These are phyloP conservation scores for Yponomeuta plumbellus DNA, from an alignment of 2,888 invertebrate species.

Conservation along the genomic window DNA sequence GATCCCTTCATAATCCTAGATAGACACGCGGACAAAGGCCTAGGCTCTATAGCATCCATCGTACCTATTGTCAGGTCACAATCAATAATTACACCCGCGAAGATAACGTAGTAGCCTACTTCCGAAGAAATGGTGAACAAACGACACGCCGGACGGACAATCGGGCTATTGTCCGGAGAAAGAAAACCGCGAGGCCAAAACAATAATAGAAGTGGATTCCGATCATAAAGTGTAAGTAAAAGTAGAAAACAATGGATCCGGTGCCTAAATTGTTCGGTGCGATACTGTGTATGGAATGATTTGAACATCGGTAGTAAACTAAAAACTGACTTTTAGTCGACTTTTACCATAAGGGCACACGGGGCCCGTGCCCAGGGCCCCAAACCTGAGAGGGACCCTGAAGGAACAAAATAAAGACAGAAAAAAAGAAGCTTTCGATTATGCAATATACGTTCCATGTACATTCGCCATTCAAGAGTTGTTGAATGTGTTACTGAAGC, in stretches of 20 bases:
- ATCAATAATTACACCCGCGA: neutral
- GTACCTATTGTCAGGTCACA: neutral
- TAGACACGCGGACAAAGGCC: too few relatives aligned
- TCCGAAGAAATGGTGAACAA: neutral
- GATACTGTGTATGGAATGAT: neutral
- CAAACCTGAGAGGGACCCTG: too few relatives aligned
- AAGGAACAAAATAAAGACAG: too few relatives aligned
- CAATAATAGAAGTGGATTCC: neutral
- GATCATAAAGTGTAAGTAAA: neutral
- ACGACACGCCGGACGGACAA: conserved; percentile 1
- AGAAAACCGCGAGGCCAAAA: neutral
- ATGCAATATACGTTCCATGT: too few relatives aligned
- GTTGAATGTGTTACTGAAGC: too few relatives aligned
- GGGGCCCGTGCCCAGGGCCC: too few relatives aligned
- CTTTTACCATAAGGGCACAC: too few relatives aligned
- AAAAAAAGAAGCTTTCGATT: too few relatives aligned
- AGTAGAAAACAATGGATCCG: neutral
- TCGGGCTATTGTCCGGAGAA: neutral
- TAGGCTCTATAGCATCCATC: neutral
- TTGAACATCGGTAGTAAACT: too few relatives aligned
- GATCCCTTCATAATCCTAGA: too few relatives aligned
- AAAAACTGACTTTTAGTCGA: too few relatives aligned
- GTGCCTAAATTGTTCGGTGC: neutral
- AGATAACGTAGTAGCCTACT: neutral
- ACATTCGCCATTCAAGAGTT: too few relatives aligned